Evolutionary conservation across 2,113 vertebrate species (phyloP).

Genomic region (Rhabdornis inornatus): DNA sequence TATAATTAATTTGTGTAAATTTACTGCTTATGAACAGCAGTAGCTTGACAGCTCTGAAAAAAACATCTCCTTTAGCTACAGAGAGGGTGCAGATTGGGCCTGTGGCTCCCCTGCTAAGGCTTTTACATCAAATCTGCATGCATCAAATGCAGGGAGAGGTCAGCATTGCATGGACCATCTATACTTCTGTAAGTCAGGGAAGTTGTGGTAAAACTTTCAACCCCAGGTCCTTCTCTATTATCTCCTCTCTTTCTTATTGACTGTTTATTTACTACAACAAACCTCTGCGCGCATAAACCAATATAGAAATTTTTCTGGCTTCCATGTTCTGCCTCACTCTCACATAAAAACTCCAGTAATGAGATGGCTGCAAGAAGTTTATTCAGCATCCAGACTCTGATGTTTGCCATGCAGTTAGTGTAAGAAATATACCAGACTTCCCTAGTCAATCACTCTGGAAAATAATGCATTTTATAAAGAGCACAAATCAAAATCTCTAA

Average conservation of each 20-base stretch:
- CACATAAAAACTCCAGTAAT: neutral
- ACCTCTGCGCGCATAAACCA: neutral
- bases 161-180: neutral
- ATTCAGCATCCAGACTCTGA: neutral
- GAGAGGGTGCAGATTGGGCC: neutral
- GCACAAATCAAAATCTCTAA: neutral
- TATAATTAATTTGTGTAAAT: constrained; percentile 49
- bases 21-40: constrained; percentile 17
- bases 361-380: neutral
- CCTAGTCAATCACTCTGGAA: neutral
- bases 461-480: neutral
- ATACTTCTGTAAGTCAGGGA: neutral
- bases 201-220: neutral
- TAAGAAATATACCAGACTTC: neutral
- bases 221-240: neutral
- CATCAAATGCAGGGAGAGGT: neutral
- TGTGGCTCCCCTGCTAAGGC: neutral
- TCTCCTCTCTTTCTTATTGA: neutral
- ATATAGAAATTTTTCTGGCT: neutral
- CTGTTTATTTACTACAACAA: neutral
- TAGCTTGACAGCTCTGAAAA: constrained; percentile 26
- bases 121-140: neutral
- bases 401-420: neutral
- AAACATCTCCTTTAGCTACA: neutral
- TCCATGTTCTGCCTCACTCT: neutral